Percentiles rank a stretch among this genome's conserved stretches.
Conservation (phyloP, 2,888 invertebrate species). For the Fragum fragum region DNA sequence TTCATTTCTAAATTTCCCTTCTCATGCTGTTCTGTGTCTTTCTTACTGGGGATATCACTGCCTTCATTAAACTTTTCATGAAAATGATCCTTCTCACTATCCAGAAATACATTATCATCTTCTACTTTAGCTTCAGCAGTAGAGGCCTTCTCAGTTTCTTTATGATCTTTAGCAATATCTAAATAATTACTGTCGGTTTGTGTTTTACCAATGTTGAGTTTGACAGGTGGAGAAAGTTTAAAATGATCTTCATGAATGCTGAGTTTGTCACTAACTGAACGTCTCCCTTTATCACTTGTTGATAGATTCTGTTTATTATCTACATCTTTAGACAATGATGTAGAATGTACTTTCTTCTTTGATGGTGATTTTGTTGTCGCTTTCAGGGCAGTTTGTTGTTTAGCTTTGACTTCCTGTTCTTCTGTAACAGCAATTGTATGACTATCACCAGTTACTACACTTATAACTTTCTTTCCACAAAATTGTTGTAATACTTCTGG, state of each 20-base stretch:
- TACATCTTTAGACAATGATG: neutral
- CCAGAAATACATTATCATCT: conserved; percentile 18
- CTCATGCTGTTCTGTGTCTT: neutral
- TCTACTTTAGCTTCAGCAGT: conserved; percentile 12
- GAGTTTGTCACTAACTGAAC: neutral
- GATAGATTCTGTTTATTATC: neutral
- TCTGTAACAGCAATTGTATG: conserved; percentile 84
- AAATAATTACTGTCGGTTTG: neutral
- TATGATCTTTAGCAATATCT: neutral
- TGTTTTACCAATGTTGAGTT: neutral
- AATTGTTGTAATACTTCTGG: conserved; percentile 79
- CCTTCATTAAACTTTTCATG: neutral
- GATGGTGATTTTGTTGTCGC: conserved; percentile 2
- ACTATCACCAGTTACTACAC: conserved; percentile 80
- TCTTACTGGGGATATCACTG: neutral
- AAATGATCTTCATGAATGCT: conserved; percentile 9
- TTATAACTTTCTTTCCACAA: conserved; percentile 77
- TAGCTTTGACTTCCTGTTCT: conserved; percentile 44
- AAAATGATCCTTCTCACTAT: neutral
- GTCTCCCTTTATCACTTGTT: neutral
- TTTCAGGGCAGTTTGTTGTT: neutral
- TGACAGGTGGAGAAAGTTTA: conserved; percentile 12
- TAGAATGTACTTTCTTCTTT: conserved; percentile 17
- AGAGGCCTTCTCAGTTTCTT: neutral
- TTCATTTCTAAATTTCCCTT: neutral